A percentile compares a stretch with the other conserved stretches of the same genome.
These are phyloP conservation scores for Alligator mississippiensis DNA, from an alignment of 2,113 vertebrate genomes.

Conservation along the genomic window DNA sequence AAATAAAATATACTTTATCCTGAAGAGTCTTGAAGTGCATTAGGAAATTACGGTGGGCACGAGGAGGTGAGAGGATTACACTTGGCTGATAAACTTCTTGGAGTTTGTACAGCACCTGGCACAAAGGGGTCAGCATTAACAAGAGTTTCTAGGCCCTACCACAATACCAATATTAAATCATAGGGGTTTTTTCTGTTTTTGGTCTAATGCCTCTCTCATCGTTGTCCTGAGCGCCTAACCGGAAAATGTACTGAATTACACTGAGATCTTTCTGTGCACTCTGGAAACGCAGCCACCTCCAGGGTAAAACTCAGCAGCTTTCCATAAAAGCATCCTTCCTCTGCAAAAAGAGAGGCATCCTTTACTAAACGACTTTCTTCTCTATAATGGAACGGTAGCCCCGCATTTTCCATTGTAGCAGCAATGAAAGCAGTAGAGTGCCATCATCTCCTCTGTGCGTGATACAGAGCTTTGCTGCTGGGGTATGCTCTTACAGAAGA, in stretches of 20 bases:
- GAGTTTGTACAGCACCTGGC: background rate
- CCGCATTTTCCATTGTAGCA: background rate
- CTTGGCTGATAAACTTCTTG: background rate
- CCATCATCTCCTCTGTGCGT: background rate
- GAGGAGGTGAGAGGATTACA: background rate
- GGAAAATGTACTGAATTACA: background rate
- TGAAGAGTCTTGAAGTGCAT: background rate
- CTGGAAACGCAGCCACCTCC: background rate
- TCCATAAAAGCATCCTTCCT: background rate
- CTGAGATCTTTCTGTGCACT: background rate
- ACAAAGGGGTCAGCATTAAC: background rate
- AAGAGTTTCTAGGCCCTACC: background rate
- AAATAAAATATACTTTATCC: background rate
- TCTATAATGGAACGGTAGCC: background rate
- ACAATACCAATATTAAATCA: background rate
- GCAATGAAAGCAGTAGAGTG: background rate
- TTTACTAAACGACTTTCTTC: background rate
- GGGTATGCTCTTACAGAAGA: slow-evolving; percentile 55
- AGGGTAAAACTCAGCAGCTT: background rate
- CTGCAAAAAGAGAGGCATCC: background rate
- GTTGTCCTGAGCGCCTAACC: background rate
- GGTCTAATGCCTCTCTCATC: background rate
- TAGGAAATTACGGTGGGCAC: background rate
- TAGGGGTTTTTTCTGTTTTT: background rate
- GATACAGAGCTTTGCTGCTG: slow-evolving; percentile 33